Base-by-base conservation (phyloP, 2,888 invertebrate genomes). In the Agrochola circellaris region DNA sequence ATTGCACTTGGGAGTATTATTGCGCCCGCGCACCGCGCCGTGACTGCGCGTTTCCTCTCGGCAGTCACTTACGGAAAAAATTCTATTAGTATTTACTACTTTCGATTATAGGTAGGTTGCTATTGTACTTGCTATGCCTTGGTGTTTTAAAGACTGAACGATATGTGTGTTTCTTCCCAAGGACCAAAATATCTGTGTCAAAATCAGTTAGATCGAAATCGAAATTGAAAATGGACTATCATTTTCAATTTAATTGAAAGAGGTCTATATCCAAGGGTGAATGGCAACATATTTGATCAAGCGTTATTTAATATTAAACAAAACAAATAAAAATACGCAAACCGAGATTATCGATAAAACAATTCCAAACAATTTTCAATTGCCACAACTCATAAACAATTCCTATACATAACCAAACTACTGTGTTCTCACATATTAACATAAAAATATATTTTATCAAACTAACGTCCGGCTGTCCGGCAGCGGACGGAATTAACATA, bases 1-100 rank as follows among this genome's bases (percentile, higher is more conserved):
- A 87, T 89, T 90, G 90, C 90, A 89, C 92, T 89, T 88, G 87
- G 73, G 76, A 79, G 82, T 78, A 86, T 77, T 78, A 71, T 67
- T 78, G 83, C 83, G 79, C 73, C 60, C 30, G 83, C 77, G 82
- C 77, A 58, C 26, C 77, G 73, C 73, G 73, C 72, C 73, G 78
- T 89, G 89, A 86, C 88, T 71, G 71, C 38, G 85, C 85, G 78
- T 78, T 89, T 89, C 81, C 84, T 82, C 81, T 67, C 77, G 38
- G 42, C 45, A 71, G 61, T 73, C 83, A 69, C 38, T 65, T 38
- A 51, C 8, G 71, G 69, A 77, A 83, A 77, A 72, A 82, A 81
- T 45, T 51, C 38, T 78, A 81, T 75, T 73, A 78, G 62, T 84
- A 73, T 64, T 42, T 65, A 81, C 72, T 75, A 87, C 81, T 79